Percentiles rank a stretch among this genome's conserved stretches.
Conservation (phyloP, 2,888 invertebrate genomes). For the Drosophila peninsularis region DNA sequence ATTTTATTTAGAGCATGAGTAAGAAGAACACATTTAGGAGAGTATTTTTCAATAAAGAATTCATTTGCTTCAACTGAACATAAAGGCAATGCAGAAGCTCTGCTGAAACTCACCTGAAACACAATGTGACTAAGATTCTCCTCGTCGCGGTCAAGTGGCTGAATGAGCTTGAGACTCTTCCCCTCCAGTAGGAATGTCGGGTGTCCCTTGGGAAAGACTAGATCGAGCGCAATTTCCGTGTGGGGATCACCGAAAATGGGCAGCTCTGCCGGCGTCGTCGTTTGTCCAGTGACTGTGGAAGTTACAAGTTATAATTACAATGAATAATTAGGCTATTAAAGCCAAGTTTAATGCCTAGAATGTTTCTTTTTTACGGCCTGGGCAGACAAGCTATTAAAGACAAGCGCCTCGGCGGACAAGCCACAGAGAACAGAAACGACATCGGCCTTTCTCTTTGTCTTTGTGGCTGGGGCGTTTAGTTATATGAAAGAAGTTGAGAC, state of each 20-base stretch:
- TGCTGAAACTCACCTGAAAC: slow-evolving; percentile 89
- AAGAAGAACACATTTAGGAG: no score
- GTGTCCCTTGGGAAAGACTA: slow-evolving; percentile 92
- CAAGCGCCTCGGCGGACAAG: slow-evolving; percentile 9
- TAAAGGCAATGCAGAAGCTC: not conserved
- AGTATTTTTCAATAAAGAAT: no score
- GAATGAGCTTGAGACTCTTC: slow-evolving; percentile 91
- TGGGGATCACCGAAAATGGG: slow-evolving; percentile 93
- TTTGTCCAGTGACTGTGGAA: slow-evolving; percentile 91
- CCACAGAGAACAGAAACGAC: slow-evolving; percentile 11
- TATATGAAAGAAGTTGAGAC: slow-evolving; percentile 11
- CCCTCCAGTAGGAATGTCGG: slow-evolving; percentile 92
- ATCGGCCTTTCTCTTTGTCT: slow-evolving; percentile 68
- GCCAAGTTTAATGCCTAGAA: slow-evolving; percentile 3
- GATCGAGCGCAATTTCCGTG: slow-evolving; percentile 90
- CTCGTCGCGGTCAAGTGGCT: slow-evolving; percentile 93
- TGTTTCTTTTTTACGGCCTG: slow-evolving; percentile 6
- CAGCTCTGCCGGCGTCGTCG: slow-evolving; percentile 91
- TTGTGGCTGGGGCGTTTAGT: slow-evolving; percentile 34
- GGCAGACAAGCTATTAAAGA: slow-evolving; percentile 6
- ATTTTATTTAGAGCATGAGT: not conserved
- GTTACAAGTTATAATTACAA: slow-evolving; percentile 2
- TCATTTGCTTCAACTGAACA: not conserved
- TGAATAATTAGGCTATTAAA: slow-evolving; percentile 18
- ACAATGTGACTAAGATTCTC: slow-evolving; percentile 94